Conservation (phyloP, 2,113 vertebrate genomes). For the Hemiprocne comata region DNA sequence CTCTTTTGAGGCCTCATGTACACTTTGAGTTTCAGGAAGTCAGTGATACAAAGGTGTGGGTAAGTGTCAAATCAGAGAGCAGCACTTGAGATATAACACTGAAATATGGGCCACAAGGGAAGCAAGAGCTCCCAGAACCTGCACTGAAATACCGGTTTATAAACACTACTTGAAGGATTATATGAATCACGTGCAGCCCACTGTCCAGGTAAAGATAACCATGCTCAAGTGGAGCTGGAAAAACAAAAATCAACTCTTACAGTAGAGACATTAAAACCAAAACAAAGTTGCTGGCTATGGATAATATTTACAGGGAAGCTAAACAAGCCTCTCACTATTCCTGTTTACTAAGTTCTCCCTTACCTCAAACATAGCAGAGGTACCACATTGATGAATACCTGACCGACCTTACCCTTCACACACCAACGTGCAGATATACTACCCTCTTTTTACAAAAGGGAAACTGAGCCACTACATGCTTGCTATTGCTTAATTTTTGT, state of each 20-base stretch:
- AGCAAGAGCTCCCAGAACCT: neutral
- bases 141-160: neutral
- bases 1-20: neutral
- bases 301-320: neutral
- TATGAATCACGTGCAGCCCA: neutral
- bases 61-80: neutral
- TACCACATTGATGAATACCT: neutral
- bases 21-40: neutral
- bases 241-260: neutral
- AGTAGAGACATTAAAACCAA: neutral
- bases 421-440: rapidly evolving
- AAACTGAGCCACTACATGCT: neutral
- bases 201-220: neutral
- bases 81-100: neutral
- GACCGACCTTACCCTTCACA: neutral
- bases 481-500: neutral
- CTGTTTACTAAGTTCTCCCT: neutral
- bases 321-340: neutral
- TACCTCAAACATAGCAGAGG: neutral
- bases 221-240: neutral
- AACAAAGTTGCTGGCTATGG: neutral
- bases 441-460: neutral
- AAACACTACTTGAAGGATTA: neutral
- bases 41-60: neutral
- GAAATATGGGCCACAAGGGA: neutral